These are phyloP conservation scores for Natator depressus DNA, from an alignment of 2,113 vertebrate genomes.

Conservation along the genomic window DNA sequence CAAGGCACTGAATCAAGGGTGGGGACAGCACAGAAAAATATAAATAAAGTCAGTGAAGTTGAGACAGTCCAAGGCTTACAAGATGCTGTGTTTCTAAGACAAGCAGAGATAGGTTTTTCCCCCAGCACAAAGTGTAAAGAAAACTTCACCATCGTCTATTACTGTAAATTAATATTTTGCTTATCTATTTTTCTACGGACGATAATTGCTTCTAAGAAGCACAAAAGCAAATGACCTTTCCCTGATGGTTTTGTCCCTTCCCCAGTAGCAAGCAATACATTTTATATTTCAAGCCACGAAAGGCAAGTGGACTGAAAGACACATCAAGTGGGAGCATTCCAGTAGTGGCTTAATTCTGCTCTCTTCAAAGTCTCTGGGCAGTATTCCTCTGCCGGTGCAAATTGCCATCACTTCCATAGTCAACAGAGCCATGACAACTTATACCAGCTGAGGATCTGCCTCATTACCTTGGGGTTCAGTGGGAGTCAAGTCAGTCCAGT, in stretches of 20 bases:
- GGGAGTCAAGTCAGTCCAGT: background rate
- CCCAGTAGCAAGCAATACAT: background rate
- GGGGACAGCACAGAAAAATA: conserved; percentile 9
- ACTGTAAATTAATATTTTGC: background rate
- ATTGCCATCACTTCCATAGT: background rate
- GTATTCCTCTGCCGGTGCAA: background rate
- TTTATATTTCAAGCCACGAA: background rate
- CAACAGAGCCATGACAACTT: background rate
- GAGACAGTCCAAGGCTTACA: background rate
- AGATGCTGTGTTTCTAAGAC: background rate
- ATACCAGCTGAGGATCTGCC: background rate
- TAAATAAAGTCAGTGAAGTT: background rate
- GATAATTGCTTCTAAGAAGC: fast-evolving
- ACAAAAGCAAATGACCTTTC: background rate
- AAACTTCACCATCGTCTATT: background rate
- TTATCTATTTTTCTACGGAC: background rate
- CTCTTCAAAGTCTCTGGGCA: background rate
- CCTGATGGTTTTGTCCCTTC: background rate
- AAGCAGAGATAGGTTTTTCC: background rate
- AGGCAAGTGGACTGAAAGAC: background rate
- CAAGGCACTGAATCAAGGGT: conserved; percentile 52
- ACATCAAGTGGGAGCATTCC: background rate
- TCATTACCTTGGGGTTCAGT: background rate
- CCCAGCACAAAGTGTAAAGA: background rate
- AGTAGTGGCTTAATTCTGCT: background rate